These are phyloP conservation scores for Alsophila aescularia DNA, from an alignment of 2,888 invertebrate genomes.

Conservation along the genomic window DNA sequence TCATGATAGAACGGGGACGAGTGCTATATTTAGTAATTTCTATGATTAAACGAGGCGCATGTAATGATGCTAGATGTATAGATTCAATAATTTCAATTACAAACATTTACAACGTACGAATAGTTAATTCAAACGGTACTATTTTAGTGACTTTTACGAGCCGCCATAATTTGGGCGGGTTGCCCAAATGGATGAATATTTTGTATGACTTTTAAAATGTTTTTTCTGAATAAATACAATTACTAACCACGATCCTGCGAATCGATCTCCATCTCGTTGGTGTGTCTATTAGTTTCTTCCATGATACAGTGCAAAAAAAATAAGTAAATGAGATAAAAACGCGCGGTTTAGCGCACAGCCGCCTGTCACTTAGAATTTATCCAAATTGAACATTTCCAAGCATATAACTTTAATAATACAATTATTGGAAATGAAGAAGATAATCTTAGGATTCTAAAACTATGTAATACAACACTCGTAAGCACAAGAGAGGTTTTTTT, in stretches of 20 bases:
- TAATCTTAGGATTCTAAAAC: neutral
- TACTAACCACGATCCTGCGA: conserved; percentile 56
- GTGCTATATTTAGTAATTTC: too few relatives aligned
- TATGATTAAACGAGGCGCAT: too few relatives aligned
- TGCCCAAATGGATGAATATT: conserved; percentile 50
- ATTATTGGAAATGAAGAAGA: neutral
- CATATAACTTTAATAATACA: conserved; percentile 22
- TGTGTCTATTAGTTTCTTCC: conserved; percentile 59
- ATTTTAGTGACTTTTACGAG: neutral
- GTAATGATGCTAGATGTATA: too few relatives aligned
- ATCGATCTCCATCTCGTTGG: conserved; percentile 49
- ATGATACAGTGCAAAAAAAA: conserved; percentile 48
- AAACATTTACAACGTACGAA: neutral
- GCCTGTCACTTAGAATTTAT: conserved; percentile 66
- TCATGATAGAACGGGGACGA: neutral
- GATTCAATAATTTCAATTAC: too few relatives aligned
- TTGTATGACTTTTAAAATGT: conserved; percentile 19
- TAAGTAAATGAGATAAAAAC: conserved; percentile 52
- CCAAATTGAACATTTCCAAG: conserved; percentile 56
- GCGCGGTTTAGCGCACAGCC: conserved; percentile 68
- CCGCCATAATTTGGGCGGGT: conserved; percentile 51
- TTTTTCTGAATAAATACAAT: conserved; percentile 38
- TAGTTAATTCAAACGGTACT: neutral
- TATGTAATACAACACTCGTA: neutral
- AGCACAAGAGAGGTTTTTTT: conserved; percentile 32